A percentile compares a stretch with the other conserved stretches of the same genome.
These are phyloP conservation scores for Xestia rhomboidea DNA, from an alignment of 2,888 invertebrate species.

Conservation along the genomic window DNA sequence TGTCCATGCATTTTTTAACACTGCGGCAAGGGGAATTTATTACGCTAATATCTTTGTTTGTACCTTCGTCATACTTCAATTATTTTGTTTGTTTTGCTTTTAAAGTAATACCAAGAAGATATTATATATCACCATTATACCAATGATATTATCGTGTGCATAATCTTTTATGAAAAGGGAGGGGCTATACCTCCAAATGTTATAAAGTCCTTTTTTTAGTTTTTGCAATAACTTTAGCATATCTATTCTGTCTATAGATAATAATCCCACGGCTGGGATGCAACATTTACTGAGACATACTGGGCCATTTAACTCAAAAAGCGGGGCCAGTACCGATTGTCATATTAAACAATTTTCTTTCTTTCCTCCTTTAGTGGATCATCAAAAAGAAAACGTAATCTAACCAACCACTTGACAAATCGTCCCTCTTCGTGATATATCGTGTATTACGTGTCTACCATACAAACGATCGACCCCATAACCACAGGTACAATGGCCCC, in stretches of 20 bases:
- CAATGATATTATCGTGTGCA: not conserved
- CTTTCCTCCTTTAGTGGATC: too few relatives aligned
- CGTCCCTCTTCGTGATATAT: slow-evolving; percentile 2
- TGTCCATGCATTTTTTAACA: not conserved
- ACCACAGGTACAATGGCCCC: slow-evolving; percentile 47
- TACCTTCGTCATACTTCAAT: not conserved
- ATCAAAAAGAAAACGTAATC: slow-evolving; percentile 7
- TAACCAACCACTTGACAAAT: slow-evolving; percentile 26
- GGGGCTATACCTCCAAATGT: not conserved
- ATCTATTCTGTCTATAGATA: not conserved
- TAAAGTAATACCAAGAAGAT: not conserved
- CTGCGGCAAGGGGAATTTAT: not conserved
- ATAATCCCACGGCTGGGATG: not conserved
- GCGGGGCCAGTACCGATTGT: too few relatives aligned
- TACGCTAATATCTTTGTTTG: not conserved
- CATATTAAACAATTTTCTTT: not conserved
- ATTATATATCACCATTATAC: too few relatives aligned
- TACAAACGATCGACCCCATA: slow-evolving; percentile 35
- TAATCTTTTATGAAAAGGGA: not conserved
- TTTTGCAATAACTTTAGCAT: not conserved
- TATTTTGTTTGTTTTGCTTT: not conserved
- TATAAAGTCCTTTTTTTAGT: too few relatives aligned
- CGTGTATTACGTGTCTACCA: slow-evolving; percentile 26
- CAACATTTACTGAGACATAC: not conserved
- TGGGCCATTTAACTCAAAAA: not conserved